Evolutionary conservation across 2,797 vertebrate species (phyloP).

Genomic region (Peromyscus nudipes): DNA sequence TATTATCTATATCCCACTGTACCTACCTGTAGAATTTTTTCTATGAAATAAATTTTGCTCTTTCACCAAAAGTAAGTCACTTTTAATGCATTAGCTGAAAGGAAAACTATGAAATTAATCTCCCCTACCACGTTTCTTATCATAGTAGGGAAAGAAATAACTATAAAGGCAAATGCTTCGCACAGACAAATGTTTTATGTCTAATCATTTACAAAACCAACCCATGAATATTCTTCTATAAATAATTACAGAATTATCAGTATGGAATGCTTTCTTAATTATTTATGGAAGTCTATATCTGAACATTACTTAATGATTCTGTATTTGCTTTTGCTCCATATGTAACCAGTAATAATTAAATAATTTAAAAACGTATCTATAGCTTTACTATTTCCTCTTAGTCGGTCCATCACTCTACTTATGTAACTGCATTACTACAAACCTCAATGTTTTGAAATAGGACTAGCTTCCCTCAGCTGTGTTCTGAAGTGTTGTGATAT

Average conservation of each 20-base stretch:
- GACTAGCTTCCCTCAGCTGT: background rate
- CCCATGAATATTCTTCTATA: background rate
- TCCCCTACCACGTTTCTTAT: background rate
- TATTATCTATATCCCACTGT: background rate
- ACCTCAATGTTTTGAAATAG: background rate
- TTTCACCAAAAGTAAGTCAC: background rate
- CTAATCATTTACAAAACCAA: background rate
- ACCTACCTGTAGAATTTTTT: background rate
- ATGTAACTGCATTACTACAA: background rate
- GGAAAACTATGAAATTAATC: background rate
- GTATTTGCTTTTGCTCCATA: background rate
- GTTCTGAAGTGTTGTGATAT: background rate
- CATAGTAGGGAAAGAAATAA: background rate
- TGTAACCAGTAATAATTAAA: background rate
- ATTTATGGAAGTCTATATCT: background rate
- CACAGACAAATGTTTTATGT: background rate
- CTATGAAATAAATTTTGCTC: background rate
- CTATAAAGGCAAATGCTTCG: slow-evolving; percentile 17
- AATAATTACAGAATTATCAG: background rate
- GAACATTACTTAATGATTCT: background rate
- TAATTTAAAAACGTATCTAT: background rate
- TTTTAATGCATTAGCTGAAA: background rate
- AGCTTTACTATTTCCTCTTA: slow-evolving; percentile 12
- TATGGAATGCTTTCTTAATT: background rate
- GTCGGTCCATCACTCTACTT: background rate